These are phyloP conservation scores for Xiphias gladius DNA, from an alignment of 2,113 vertebrate species.

Conservation along the genomic window DNA sequence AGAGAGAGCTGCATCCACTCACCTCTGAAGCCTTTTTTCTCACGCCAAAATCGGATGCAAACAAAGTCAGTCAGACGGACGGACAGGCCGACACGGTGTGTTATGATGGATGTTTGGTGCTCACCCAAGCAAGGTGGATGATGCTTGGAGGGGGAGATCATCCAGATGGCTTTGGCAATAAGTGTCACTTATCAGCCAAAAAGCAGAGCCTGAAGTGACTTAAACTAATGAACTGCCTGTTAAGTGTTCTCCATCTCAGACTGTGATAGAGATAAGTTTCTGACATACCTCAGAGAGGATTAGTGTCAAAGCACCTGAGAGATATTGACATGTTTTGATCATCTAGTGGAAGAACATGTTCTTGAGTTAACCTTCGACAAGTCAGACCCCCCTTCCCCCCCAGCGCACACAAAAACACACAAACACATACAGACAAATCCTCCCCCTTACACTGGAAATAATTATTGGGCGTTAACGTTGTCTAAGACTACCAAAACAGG, in stretches of 20 bases:
- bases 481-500: conserved; percentile 32
- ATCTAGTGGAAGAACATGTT: conserved; percentile 58
- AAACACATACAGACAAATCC: conserved; percentile 20
- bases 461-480: conserved; percentile 10
- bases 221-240: conserved; percentile 83
- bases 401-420: not conserved
- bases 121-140: conserved; percentile 72
- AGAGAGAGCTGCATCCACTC: conserved; percentile 42
- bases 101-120: conserved; percentile 75
- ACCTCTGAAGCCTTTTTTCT: conserved; percentile 55
- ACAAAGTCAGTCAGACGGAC: conserved; percentile 59
- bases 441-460: conserved; percentile 25
- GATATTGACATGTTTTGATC: conserved; percentile 73
- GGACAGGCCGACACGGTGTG: conserved; percentile 49
- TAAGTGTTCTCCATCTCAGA: conserved; percentile 73
- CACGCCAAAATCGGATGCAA: conserved; percentile 30
- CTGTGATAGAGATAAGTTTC: conserved; percentile 64
- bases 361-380: conserved; percentile 74
- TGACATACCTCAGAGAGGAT: conserved; percentile 74
- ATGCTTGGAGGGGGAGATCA: conserved; percentile 75
- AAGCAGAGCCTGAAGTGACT: conserved; percentile 78
- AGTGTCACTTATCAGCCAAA: conserved; percentile 83
- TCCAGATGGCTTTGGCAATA: conserved; percentile 79
- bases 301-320: conserved; percentile 67
- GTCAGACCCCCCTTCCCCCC: not conserved